These are phyloP conservation scores for Phrynosoma platyrhinos DNA, from an alignment of 2,113 vertebrate species.

Conservation along the genomic window DNA sequence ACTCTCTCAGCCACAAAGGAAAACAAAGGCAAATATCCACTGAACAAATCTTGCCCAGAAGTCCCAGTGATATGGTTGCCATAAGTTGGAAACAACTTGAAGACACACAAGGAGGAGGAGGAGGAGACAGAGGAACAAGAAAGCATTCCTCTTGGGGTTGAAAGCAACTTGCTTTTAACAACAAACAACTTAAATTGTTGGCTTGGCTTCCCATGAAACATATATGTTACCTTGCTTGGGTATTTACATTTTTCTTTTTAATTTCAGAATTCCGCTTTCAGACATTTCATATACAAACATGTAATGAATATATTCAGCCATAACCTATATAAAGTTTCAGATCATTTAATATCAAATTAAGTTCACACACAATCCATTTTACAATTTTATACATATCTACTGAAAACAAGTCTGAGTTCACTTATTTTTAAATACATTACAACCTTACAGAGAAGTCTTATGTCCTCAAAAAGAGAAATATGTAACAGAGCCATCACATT, in stretches of 20 bases:
- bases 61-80: too few species aligned
- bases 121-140: not conserved
- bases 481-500: too few species aligned
- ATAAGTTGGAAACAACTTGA: too few species aligned
- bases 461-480: too few species aligned
- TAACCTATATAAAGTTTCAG: not conserved
- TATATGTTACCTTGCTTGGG: not conserved
- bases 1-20: too few species aligned
- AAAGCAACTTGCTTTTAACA: slow-evolving; percentile 4
- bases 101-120: too few species aligned
- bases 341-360: not conserved
- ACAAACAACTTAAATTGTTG: not conserved
- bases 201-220: too few species aligned
- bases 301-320: not conserved
- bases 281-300: not conserved
- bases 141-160: not conserved
- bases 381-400: not conserved
- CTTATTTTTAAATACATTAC: not conserved
- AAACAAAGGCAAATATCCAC: too few species aligned
- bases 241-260: not conserved
- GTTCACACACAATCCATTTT: not conserved
- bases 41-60: too few species aligned
- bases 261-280: not conserved
- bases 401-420: too few species aligned
- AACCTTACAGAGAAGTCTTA: too few species aligned